These are phyloP conservation scores for Sabellastarte sp. DNA, from an alignment of 2,888 invertebrate species.

Conservation along the genomic window DNA sequence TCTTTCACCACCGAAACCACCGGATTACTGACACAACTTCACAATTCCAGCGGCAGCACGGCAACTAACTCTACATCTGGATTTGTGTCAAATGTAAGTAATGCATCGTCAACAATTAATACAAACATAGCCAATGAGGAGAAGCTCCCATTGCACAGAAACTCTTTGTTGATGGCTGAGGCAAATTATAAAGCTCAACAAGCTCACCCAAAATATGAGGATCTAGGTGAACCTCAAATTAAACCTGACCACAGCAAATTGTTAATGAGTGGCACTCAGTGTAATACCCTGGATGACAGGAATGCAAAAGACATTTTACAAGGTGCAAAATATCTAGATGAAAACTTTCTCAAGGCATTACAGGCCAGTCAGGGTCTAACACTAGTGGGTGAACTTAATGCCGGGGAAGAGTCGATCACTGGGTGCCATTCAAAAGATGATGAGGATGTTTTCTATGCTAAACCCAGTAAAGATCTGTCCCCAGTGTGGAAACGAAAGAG, in stretches of 20 bases:
- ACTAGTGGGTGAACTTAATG: conserved; percentile 39
- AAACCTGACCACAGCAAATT: not conserved
- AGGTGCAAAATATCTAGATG: conserved; percentile 52
- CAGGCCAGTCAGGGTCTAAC: conserved; percentile 41
- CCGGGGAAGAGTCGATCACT: too few species aligned
- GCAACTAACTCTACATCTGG: not conserved
- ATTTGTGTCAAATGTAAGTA: not conserved
- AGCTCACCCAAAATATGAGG: too few species aligned
- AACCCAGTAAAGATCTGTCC: too few species aligned
- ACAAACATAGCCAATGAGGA: not conserved
- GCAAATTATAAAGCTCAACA: not conserved
- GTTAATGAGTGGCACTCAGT: too few species aligned
- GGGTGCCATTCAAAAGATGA: too few species aligned
- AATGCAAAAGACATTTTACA: conserved; percentile 36
- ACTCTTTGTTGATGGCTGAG: not conserved
- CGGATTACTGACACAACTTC: not conserved
- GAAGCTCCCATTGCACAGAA: not conserved
- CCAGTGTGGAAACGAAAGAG: too few species aligned
- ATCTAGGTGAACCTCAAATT: not conserved
- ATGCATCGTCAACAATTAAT: too few species aligned
- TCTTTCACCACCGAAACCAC: not conserved
- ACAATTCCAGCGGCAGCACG: not conserved
- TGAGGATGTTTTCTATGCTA: too few species aligned
- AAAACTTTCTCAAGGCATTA: conserved; percentile 48
- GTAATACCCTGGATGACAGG: too few species aligned